Evolutionary conservation across 2,797 vertebrate genomes (phyloP).

Genomic region (Acropternis orthonyx): DNA sequence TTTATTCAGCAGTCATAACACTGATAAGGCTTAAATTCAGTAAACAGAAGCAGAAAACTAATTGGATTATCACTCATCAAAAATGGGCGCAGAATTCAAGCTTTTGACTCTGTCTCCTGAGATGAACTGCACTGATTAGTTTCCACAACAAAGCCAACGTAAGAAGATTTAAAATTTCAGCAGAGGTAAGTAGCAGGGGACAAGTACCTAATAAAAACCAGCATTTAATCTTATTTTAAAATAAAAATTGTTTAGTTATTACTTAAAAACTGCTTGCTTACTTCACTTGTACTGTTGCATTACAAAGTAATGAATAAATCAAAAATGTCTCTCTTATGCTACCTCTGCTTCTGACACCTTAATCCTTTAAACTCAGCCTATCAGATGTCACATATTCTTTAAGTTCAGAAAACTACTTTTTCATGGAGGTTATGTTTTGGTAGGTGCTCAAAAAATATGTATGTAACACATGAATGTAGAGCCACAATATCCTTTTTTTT

Average conservation of each 20-base stretch:
- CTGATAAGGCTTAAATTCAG: background rate
- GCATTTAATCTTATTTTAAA: constrained; percentile 7
- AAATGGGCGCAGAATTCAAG: background rate
- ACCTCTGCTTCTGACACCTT: background rate
- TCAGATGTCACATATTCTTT: background rate
- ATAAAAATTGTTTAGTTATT: background rate
- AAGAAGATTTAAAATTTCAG: constrained; percentile 42
- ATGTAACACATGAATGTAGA: background rate
- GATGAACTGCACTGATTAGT: constrained; percentile 35
- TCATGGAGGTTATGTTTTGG: background rate
- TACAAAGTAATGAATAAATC: background rate
- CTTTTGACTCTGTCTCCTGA: background rate
- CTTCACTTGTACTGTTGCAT: background rate
- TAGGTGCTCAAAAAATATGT: background rate
- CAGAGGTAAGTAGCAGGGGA: background rate
- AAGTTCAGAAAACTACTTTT: background rate
- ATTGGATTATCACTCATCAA: background rate
- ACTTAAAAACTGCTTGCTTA: background rate
- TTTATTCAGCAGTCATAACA: background rate
- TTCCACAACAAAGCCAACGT: constrained; percentile 29
- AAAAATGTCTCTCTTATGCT: background rate
- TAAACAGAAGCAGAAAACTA: background rate
- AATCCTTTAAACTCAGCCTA: background rate
- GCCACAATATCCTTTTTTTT: background rate
- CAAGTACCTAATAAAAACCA: background rate